A percentile compares a stretch with the other conserved stretches of the same genome.
Conservation (phyloP, 2,888 invertebrate genomes). For the Lycaena phlaeas region DNA sequence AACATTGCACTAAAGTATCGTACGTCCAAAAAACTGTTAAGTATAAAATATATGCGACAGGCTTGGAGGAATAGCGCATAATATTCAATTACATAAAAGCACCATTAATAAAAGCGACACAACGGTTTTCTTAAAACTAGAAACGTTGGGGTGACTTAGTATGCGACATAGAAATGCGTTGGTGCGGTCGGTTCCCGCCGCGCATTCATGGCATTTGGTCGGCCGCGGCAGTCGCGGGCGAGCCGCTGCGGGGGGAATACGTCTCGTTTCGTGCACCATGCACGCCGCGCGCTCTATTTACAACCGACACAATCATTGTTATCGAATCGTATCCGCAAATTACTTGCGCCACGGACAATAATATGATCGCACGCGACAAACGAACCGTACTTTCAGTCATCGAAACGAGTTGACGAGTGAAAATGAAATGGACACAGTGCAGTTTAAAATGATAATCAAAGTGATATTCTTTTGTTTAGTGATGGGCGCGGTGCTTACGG, state of each 20-base stretch:
- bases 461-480: slow-evolving; percentile 69
- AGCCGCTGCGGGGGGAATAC: slow-evolving; percentile 58
- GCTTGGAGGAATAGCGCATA: background rate
- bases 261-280: slow-evolving; percentile 26
- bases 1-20: no score
- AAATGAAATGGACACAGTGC: slow-evolving; percentile 69
- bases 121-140: slow-evolving; percentile 6
- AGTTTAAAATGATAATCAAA: slow-evolving; percentile 66
- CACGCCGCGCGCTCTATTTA: slow-evolving; percentile 38
- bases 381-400: slow-evolving; percentile 46
- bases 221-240: slow-evolving; percentile 56
- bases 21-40: no score
- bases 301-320: slow-evolving; percentile 39
- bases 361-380: slow-evolving; percentile 45
- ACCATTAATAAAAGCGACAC: slow-evolving; percentile 8
- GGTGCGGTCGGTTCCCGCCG: slow-evolving; percentile 33
- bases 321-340: slow-evolving; percentile 41
- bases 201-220: no score
- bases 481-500: slow-evolving; percentile 68
- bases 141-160: slow-evolving; percentile 29
- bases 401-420: slow-evolving; percentile 52
- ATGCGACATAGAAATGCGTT: slow-evolving; percentile 50
- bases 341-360: slow-evolving; percentile 40
- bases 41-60: no score
- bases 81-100: slow-evolving; percentile 7